Base-by-base conservation (phyloP, 2,797 vertebrate genomes). In the Anolis apletophallus region DNA sequence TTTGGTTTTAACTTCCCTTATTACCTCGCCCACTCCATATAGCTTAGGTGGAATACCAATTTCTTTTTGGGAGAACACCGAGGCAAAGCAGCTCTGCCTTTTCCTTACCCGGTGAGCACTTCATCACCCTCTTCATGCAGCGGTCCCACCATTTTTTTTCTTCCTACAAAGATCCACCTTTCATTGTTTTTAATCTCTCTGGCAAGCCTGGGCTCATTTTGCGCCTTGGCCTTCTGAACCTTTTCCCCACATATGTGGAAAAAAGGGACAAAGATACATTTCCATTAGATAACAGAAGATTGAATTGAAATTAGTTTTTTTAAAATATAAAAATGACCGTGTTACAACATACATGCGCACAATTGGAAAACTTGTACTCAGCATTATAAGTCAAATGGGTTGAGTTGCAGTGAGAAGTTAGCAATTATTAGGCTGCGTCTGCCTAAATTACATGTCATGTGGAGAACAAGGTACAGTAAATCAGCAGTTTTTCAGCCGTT, bases 401-500 rank as follows among this genome's bases (percentile, higher is more conserved):
- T 32, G 55, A 79, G 5, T 36, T 69, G 19, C 68, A 80, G 81
- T 79, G 14, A 64, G n/a, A 83, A 40, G 8, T 34, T 74, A 78
- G 88, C 82, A 54, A 32, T 89, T 32, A 88, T 84, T 89, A 55
- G 36, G 16, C 71, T 67, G 80, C n/a, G 80, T 16, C 83, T 23
- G 0, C 0, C 83, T 88, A 81, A 76, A 36, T 76, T 86, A 12
- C 81, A 64, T 74, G 81, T 67, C 80, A 81, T 87, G 55, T 23
- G 80, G 46, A 90, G 57, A 91, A 91, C 59, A 52, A 81, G 86
- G 68, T 90, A 85, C 54, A 81, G 17, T 78, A 89, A 94, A 91
- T 92, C 86, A 87, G 81, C 81, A 67, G 68, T 72, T 17, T 83
- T 85, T 73, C 78, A 0, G 0, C 89, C 91, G 84, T 83, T 79